Conservation (phyloP, 2,797 vertebrate genomes). For the Pipistrellus nathusii region DNA sequence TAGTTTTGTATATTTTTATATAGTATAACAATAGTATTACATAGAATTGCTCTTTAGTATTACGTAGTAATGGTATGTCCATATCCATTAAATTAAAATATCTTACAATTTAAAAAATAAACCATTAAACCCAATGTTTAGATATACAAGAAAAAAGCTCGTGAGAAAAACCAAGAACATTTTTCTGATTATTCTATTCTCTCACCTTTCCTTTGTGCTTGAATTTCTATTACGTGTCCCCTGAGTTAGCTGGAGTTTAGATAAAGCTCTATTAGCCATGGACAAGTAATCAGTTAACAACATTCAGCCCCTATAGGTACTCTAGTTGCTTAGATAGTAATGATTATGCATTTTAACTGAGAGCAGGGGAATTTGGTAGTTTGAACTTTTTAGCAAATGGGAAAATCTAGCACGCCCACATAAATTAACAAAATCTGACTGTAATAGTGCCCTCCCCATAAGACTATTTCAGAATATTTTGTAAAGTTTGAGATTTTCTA, state of each 20-base stretch:
- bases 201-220: not conserved
- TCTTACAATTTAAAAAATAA: not conserved
- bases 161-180: not conserved
- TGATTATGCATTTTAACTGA: conserved; percentile 17
- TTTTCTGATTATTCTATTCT: not conserved
- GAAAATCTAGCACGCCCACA: not conserved
- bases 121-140: not conserved
- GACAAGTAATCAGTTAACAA: not conserved
- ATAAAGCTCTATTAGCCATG: not conserved
- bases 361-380: not conserved
- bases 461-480: not conserved
- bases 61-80: not conserved
- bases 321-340: not conserved
- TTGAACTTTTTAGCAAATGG: not conserved
- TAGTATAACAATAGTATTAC: not conserved
- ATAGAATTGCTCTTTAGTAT: not conserved
- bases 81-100: not conserved
- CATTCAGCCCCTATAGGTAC: not conserved
- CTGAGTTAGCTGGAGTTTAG: not conserved
- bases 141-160: not conserved
- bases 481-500: not conserved
- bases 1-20: fast-evolving
- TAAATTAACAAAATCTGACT: not conserved
- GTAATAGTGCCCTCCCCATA: not conserved
- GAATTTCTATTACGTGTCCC: not conserved